Evolutionary conservation across 2,888 invertebrate genomes (phyloP), one percentile per base, ranked within the genome.

Genomic region (Orthosia incerta): DNA sequence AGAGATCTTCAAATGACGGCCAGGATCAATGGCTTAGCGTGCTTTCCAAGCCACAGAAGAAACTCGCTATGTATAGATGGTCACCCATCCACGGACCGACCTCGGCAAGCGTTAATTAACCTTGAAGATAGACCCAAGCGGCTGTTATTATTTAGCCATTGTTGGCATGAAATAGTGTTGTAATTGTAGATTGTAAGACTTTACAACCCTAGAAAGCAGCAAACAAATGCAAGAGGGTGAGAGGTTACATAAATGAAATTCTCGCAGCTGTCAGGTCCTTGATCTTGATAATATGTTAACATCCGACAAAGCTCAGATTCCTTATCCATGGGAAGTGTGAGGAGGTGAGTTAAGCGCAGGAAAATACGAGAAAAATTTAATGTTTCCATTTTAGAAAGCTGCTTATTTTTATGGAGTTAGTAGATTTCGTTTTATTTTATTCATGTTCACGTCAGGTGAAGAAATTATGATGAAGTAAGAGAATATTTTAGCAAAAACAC

Each of bases 251-350:
- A 69, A 71, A 76, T 74, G 68, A 73, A 59, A 59, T 55, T 56
- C 63, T 76, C 55, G 23, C 55, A 69, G 66, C 61, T 80, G 66
- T 73, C 74, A 70, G 15, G 57, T 31, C 15, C 63, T 50, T 78
- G 65, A 80, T 80, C 66, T 62, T 60, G 62, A 71, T 76, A 82
- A 82, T 80, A 82, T 76, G 68, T 82, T 73, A 80, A 69, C 63
- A 71, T 67, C 64, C 61, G 62, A 60, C 53, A 71, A 39, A 55
- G 53, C 31, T 60, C 48, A 55, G 73, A 76, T 76, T 73, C 39
- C 50, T 64, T 66, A 70, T 71, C 70, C 60, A 46, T 18, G 26
- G 26, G 39, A 82, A 65, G 55, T 53, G 61, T 78, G 57, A 55
- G 48, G 31, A 51, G 23, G 60, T 55, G 26, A 39, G 23, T 26